phyloP scores from a whole-genome alignment of 2,888 invertebrate species.

The Mythimna lalbum region DNA sequence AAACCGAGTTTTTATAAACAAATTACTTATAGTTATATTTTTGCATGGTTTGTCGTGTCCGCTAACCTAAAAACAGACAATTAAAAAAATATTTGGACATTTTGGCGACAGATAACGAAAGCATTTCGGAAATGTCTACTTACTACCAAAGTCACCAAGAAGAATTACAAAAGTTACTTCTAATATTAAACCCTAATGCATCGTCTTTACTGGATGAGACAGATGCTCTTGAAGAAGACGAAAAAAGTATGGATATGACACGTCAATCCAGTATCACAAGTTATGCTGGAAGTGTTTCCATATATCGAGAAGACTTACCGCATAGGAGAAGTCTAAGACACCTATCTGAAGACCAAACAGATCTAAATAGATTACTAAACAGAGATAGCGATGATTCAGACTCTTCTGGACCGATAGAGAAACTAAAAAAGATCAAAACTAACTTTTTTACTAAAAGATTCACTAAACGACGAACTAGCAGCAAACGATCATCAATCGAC shows the following conservation, averaged over 20 bases:
- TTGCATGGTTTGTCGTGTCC: conserved; percentile 89
- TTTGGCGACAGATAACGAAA: conserved; percentile 89
- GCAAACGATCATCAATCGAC: conserved; percentile 82
- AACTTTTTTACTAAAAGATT: conserved; percentile 92
- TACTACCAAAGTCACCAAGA: conserved; percentile 85
- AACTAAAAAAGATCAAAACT: conserved; percentile 92
- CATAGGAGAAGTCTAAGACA: conserved; percentile 82
- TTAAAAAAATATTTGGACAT: conserved; percentile 92
- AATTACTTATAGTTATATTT: conserved; percentile 81
- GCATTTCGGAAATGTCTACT: conserved; percentile 80
- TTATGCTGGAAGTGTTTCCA: conserved; percentile 79
- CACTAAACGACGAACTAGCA: conserved; percentile 80
- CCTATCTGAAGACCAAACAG: conserved; percentile 84
- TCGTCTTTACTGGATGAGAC: conserved; percentile 81
- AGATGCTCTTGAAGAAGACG: conserved; percentile 83
- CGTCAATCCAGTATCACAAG: conserved; percentile 79
- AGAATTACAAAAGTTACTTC: conserved; percentile 81
- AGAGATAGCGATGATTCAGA: conserved; percentile 86
- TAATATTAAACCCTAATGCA: conserved; percentile 82
- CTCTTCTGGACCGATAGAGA: conserved; percentile 86
- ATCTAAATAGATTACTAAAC: conserved; percentile 87
- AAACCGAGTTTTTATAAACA: conserved; percentile 61
- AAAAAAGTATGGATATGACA: conserved; percentile 75
- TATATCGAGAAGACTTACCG: conserved; percentile 83
- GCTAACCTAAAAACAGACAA: conserved; percentile 81